These are phyloP conservation scores for Stegodyphus dumicola DNA, from an alignment of 1,140 invertebrate genomes.

Conservation along the genomic window DNA sequence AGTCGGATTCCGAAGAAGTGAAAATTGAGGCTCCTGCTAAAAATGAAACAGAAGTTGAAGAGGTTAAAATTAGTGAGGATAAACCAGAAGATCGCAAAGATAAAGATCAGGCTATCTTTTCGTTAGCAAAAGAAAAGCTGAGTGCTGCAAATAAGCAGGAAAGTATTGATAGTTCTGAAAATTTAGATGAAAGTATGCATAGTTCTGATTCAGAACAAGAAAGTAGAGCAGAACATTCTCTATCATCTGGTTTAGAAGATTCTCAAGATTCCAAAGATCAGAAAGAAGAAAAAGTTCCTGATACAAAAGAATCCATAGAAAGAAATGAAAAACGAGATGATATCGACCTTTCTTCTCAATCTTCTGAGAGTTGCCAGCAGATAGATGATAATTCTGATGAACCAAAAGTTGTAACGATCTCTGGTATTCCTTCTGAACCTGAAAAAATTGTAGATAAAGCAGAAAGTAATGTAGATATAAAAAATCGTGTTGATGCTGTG, in stretches of 20 bases:
- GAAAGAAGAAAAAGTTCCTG: constrained; percentile 11
- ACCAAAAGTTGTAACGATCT: background rate
- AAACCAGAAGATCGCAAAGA: background rate
- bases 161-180: background rate
- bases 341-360: background rate
- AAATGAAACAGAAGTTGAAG: constrained; percentile 31
- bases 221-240: constrained; percentile 10
- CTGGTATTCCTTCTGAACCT: background rate
- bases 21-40: background rate
- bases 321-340: background rate
- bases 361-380: background rate
- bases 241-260: constrained; percentile 8
- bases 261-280: constrained; percentile 8
- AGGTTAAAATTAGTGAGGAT: background rate
- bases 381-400: background rate
- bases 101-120: background rate
- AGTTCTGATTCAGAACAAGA: background rate
- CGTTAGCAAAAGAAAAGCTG: background rate
- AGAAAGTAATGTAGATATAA: background rate
- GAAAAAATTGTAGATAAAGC: background rate
- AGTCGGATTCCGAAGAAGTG: constrained; percentile 3
- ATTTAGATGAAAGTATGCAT: background rate
- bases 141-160: background rate
- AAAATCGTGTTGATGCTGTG: background rate
- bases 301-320: background rate